Evolutionary conservation across 2,113 vertebrate genomes (phyloP).

Genomic region (Acinonyx jubatus): DNA sequence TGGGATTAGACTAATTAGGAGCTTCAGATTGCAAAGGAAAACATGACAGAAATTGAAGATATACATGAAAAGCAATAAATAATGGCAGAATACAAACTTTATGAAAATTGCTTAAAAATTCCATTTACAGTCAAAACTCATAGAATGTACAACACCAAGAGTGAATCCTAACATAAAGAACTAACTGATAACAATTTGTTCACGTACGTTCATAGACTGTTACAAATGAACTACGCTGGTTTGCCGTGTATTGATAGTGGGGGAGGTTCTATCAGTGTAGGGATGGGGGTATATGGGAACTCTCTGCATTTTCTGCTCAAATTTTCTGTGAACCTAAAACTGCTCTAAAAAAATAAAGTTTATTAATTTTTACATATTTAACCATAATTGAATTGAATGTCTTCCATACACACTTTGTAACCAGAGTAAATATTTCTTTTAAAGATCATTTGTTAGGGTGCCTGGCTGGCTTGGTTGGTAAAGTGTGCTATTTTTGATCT

Average conservation of each 20-base stretch:
- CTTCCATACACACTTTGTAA: slow-evolving; percentile 9
- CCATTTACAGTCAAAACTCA: slow-evolving; percentile 13
- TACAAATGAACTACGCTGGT: neutral
- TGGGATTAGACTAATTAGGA: neutral
- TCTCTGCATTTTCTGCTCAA: neutral
- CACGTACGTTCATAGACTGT: neutral
- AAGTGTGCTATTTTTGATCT: neutral
- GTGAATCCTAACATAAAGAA: neutral
- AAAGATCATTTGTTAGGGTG: neutral
- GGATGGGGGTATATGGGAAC: neutral
- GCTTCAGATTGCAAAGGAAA: neutral
- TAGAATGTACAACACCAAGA: neutral
- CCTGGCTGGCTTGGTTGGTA: neutral
- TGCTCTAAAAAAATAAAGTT: slow-evolving; percentile 19
- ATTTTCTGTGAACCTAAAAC: slow-evolving; percentile 40
- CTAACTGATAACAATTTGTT: neutral
- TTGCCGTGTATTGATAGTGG: neutral
- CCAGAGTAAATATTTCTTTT: neutral
- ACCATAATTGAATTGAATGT: neutral
- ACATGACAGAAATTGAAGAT: slow-evolving; percentile 15
- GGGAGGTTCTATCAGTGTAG: neutral
- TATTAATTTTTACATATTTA: neutral
- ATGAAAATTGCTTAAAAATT: slow-evolving; percentile 31
- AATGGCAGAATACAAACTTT: slow-evolving; percentile 20
- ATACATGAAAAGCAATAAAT: neutral